Percentiles rank a stretch among this genome's conserved stretches.
Evolutionary conservation across 2,888 invertebrate species (phyloP).

Genomic region (Trachelus tabidus): DNA sequence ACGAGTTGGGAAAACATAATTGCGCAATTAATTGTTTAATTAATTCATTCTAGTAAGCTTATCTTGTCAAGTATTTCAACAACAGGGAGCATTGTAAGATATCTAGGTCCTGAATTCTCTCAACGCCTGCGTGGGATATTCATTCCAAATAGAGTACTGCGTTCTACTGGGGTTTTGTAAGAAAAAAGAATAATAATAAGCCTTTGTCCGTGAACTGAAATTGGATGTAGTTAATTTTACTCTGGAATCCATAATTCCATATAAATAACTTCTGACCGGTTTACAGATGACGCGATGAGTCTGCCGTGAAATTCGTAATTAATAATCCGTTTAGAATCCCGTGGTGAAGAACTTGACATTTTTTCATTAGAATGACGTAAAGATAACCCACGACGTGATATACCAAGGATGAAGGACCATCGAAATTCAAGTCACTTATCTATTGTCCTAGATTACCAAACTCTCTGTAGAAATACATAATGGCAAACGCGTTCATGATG

Average conservation of each 20-base stretch:
- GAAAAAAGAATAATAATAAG: not conserved
- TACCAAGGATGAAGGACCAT: not conserved
- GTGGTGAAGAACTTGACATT: no score
- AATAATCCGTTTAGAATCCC: not conserved
- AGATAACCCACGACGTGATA: not conserved
- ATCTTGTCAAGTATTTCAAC: not conserved
- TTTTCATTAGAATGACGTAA: no score
- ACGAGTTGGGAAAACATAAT: not conserved
- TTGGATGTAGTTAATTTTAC: not conserved
- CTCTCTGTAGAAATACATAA: not conserved
- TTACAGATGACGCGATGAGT: not conserved
- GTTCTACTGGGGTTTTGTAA: not conserved
- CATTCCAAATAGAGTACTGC: not conserved
- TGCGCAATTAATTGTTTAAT: not conserved
- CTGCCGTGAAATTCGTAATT: not conserved
- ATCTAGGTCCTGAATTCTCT: not conserved
- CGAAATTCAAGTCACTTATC: not conserved
- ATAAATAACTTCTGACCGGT: not conserved
- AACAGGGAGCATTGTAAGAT: not conserved
- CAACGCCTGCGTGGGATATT: not conserved
- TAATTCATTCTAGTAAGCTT: not conserved
- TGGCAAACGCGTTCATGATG: not conserved
- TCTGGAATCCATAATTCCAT: not conserved
- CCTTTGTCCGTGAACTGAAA: not conserved
- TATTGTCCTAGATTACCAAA: not conserved